These are phyloP conservation scores for Mastacembelus armatus DNA, from an alignment of 2,797 vertebrate species.

Conservation along the genomic window DNA sequence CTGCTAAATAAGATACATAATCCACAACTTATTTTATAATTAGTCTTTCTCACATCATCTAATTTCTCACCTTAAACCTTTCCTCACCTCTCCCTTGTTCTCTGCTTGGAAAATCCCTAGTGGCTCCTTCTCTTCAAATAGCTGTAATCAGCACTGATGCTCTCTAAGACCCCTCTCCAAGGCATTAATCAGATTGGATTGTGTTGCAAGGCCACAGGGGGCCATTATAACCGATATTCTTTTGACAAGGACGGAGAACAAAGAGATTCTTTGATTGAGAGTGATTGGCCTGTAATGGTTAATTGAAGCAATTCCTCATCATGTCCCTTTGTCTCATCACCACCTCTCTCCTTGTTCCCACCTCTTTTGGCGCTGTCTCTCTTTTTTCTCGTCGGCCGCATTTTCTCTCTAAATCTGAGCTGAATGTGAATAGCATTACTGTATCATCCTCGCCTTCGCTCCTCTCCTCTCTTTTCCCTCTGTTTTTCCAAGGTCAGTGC, in stretches of 20 bases:
- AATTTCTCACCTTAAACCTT: constrained; percentile 55
- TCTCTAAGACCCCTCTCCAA: constrained; percentile 61
- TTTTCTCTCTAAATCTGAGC: constrained; percentile 48
- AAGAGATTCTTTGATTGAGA: constrained; percentile 72
- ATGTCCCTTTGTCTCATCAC: constrained; percentile 63
- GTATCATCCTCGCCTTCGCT: constrained; percentile 45
- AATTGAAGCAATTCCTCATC: constrained; percentile 74
- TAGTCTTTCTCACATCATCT: constrained; percentile 28
- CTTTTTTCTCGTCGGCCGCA: constrained; percentile 40
- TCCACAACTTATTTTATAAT: constrained; percentile 47
- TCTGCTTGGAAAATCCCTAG: constrained; percentile 38
- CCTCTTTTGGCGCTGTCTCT: constrained; percentile 43
- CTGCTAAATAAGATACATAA: constrained; percentile 44
- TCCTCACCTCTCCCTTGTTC: constrained; percentile 43
- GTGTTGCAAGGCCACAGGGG: constrained; percentile 66
- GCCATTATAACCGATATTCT: constrained; percentile 66
- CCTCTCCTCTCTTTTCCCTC: constrained; percentile 13
- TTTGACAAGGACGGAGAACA: constrained; percentile 75
- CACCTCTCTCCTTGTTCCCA: constrained; percentile 40
- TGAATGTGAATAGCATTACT: constrained; percentile 50
- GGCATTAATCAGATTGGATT: constrained; percentile 76
- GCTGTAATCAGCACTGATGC: constrained; percentile 78
- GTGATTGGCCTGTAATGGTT: constrained; percentile 71
- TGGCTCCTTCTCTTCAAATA: constrained; percentile 64
- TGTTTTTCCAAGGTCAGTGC: constrained; percentile 70